Base-by-base conservation (phyloP, 2,888 invertebrate species). In the Choristoneura rosaceana region DNA sequence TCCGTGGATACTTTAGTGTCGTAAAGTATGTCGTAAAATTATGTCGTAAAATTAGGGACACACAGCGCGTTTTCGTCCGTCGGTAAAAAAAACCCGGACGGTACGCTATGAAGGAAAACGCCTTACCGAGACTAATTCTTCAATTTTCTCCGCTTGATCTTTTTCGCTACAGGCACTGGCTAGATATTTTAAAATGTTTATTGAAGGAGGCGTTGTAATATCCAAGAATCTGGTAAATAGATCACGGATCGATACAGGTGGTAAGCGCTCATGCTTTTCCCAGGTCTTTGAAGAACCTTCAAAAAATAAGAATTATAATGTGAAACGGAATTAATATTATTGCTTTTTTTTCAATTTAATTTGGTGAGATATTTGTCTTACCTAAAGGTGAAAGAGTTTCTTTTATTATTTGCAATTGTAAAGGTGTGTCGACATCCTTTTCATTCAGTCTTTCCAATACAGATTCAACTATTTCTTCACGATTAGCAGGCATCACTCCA, bases 181-280 rank as follows among this genome's bases (percentile, higher is more conserved):
- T 71, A 99, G 95, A 78, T 98, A 96, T 79, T 97, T 96, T 15
- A 99, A 92, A 70, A 99, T 92, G 85, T 97, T 97, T 3, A 98
- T 97, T 0, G 98, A 96, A 0, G 98, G 98, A 2, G 99, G 98
- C 17, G 98, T 98, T 0, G 98, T 98, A 64, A 99, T 96, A 83
- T 99, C 99, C 76, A 99, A 91, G 88, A 97, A 98, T 77, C 97
- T 95, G 3, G 97, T 96, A 78, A 98, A 95, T 38, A 98, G 88
- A 76, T 96, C 96, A 69, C 96, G 92, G 41, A 98, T 86, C 0
- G 97, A 96, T 76, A 96, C 96, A 0, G 96, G 90, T 2, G 98
- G 97, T 78, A 98, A 94, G 74, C 97, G 96, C 78, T 98, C 97
- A 82, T 98, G 98, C 14, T 96, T 95, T 78, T 96, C 96, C 98